Evolutionary conservation across 2,113 vertebrate species (phyloP).

Genomic region (Asarcornis scutulata): DNA sequence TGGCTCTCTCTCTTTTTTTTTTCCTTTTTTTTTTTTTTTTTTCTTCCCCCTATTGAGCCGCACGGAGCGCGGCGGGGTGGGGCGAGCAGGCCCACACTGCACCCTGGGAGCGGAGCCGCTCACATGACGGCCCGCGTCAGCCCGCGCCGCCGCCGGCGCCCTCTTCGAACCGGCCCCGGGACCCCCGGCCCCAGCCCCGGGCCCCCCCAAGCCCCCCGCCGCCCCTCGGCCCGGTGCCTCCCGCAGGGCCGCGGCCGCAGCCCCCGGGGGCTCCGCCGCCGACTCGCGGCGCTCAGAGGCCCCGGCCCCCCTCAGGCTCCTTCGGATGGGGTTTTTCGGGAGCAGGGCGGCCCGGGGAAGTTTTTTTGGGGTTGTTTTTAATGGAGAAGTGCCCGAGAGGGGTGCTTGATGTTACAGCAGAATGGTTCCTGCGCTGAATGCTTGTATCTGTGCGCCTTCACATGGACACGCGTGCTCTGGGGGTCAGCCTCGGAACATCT

Average conservation of each 20-base stretch:
- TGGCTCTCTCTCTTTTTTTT: constrained; percentile 29
- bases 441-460: rapidly evolving
- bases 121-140: constrained; percentile 89
- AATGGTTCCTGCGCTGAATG: neutral
- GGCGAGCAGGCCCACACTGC: constrained; percentile 83
- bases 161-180: constrained; percentile 74
- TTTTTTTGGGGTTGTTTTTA: neutral
- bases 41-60: constrained; percentile 58
- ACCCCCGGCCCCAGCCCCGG: neutral
- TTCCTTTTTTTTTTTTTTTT: neutral
- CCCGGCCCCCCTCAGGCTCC: neutral
- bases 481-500: neutral
- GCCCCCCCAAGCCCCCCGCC: too few species aligned
- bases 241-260: neutral
- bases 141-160: constrained; percentile 78
- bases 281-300: too few species aligned
- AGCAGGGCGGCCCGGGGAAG: neutral
- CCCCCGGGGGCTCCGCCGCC: too few species aligned
- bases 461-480: neutral
- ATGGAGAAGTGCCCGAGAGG: neutral
- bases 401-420: neutral
- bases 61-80: constrained; percentile 78
- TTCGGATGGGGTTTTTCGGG: neutral
- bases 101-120: constrained; percentile 84
- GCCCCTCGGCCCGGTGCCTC: too few species aligned